These are phyloP conservation scores for Simalia tracyae DNA, from an alignment of 2,797 vertebrate genomes.

Conservation along the genomic window DNA sequence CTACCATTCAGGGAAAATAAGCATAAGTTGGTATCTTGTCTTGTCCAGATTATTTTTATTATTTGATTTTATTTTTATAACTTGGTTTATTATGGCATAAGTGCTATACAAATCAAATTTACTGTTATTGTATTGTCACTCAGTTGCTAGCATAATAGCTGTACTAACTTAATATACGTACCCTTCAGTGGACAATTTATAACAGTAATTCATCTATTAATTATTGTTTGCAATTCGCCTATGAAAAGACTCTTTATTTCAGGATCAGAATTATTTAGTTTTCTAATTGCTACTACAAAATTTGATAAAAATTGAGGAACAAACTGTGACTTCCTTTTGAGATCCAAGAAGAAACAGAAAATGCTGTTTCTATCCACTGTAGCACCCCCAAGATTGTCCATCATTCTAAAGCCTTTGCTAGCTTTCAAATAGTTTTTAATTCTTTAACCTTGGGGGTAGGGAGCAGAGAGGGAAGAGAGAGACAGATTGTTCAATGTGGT, in stretches of 20 bases:
- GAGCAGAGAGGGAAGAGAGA: neutral
- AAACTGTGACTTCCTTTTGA: constrained; percentile 61
- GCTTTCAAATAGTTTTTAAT: neutral
- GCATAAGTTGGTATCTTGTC: neutral
- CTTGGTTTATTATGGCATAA: neutral
- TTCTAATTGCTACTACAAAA: constrained; percentile 60
- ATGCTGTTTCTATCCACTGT: neutral
- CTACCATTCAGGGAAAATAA: neutral
- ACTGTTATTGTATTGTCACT: neutral
- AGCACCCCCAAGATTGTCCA: neutral
- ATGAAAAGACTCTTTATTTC: constrained; percentile 43
- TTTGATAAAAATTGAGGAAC: constrained; percentile 62
- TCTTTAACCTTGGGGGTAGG: neutral
- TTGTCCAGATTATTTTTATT: neutral
- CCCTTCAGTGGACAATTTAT: neutral
- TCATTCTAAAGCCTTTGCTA: neutral
- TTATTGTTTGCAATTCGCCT: neutral
- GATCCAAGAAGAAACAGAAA: constrained; percentile 58
- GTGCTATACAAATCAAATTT: neutral
- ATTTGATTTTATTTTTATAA: neutral
- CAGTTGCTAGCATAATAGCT: neutral
- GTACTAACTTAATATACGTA: neutral
- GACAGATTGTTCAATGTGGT: neutral
- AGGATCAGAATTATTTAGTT: constrained; percentile 37
- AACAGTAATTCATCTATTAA: neutral